Percentiles rank a stretch among this genome's conserved stretches.
phyloP scores from a whole-genome alignment of 2,113 vertebrate genomes.

The Panthera tigris region DNA sequence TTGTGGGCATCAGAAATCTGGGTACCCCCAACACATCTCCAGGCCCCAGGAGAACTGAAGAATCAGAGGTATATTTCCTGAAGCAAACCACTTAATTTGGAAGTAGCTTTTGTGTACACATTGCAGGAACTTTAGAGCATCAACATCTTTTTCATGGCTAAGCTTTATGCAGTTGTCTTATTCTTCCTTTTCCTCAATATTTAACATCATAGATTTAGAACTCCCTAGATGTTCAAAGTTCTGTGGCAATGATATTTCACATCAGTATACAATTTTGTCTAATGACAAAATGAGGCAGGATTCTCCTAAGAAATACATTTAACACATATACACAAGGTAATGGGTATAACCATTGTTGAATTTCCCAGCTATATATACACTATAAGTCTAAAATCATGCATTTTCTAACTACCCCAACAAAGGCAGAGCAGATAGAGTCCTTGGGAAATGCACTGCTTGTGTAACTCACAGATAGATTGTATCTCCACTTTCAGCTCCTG shows the following conservation, averaged over 20 bases:
- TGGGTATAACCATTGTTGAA: not conserved
- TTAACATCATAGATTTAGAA: not conserved
- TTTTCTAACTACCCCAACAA: not conserved
- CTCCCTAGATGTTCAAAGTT: not conserved
- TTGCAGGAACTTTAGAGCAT: not conserved
- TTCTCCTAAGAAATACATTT: slow-evolving; percentile 4
- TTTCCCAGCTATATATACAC: not conserved
- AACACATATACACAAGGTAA: not conserved
- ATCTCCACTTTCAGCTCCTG: not conserved
- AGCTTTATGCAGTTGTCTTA: not conserved
- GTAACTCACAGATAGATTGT: not conserved
- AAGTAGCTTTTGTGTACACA: not conserved
- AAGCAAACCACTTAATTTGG: not conserved
- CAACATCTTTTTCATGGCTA: not conserved
- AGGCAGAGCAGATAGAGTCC: not conserved
- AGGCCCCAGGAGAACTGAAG: not conserved
- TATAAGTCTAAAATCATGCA: not conserved
- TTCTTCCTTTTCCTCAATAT: not conserved
- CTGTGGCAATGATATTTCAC: not conserved
- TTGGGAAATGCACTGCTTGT: not conserved
- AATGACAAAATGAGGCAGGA: not conserved
- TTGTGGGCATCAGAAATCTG: not conserved
- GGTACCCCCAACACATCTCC: not conserved
- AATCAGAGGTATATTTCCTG: not conserved
- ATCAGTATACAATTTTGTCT: not conserved